A percentile compares a stretch with the other conserved stretches of the same genome.
phyloP scores from a whole-genome alignment of 1,140 invertebrate genomes.

The Dryas iulia region DNA sequence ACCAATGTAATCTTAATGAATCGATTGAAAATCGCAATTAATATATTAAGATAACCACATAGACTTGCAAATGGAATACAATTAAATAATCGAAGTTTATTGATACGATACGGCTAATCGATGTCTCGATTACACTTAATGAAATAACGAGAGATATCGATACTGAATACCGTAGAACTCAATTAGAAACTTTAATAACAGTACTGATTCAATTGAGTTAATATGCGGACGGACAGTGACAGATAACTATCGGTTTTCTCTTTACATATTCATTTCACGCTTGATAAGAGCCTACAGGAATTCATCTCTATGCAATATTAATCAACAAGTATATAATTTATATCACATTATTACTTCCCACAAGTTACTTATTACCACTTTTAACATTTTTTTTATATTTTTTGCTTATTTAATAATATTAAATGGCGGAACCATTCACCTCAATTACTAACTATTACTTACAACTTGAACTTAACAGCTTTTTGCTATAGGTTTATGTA shows the following conservation, averaged over 20 bases:
- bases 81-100: slow-evolving; percentile 18
- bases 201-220: slow-evolving; percentile 39
- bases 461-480: no score
- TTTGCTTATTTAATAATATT: not conserved
- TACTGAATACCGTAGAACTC: slow-evolving; percentile 36
- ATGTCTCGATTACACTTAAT: slow-evolving; percentile 24
- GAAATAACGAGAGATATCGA: slow-evolving; percentile 30
- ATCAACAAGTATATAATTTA: not conserved
- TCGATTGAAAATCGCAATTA: slow-evolving; percentile 9
- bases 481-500: no score
- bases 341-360: not conserved
- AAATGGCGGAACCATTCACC: no score
- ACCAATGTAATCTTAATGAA: not conserved
- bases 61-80: slow-evolving; percentile 11
- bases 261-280: slow-evolving; percentile 28
- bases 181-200: slow-evolving; percentile 45
- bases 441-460: no score
- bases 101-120: slow-evolving; percentile 19
- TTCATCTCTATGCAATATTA: slow-evolving; percentile 9
- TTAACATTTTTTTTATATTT: not conserved
- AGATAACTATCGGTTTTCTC: slow-evolving; percentile 44
- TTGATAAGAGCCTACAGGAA: slow-evolving; percentile 15
- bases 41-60: slow-evolving; percentile 14
- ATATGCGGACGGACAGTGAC: slow-evolving; percentile 40
- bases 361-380: no score